phyloP scores from a whole-genome alignment of 2,797 vertebrate genomes.

The Acanthornis magna region DNA sequence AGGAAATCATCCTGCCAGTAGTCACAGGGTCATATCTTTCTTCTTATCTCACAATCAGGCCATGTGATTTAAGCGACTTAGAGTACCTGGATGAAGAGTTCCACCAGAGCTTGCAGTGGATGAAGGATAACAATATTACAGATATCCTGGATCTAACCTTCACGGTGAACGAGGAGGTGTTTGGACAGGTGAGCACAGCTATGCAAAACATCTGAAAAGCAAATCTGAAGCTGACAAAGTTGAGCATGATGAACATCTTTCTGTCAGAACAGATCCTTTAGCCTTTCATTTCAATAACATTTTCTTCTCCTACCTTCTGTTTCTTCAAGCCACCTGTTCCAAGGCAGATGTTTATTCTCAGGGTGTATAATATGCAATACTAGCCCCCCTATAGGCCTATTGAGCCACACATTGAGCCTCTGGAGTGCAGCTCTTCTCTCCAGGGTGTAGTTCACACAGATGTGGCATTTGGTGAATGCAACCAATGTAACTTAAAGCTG shows the following conservation, averaged over 20 bases:
- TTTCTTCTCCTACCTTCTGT: slow-evolving; percentile 2
- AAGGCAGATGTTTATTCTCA: slow-evolving; percentile 35
- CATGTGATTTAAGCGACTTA: slow-evolving; percentile 93
- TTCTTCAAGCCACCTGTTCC: slow-evolving; percentile 44
- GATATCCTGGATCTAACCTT: slow-evolving; percentile 96
- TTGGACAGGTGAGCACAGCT: slow-evolving; percentile 87
- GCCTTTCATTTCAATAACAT: slow-evolving; percentile 26
- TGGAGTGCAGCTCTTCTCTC: not conserved
- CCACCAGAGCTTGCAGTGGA: slow-evolving; percentile 97
- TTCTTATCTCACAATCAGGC: slow-evolving; percentile 68
- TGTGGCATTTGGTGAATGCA: slow-evolving; percentile 25
- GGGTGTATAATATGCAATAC: not conserved
- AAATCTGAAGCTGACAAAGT: not conserved
- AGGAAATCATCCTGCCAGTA: not conserved
- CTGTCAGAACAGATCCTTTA: slow-evolving; percentile 39
- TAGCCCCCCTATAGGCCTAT: not conserved
- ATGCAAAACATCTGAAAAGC: slow-evolving; percentile 1
- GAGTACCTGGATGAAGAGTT: slow-evolving; percentile 98
- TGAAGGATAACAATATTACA: slow-evolving; percentile 98
- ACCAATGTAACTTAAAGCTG: not conserved
- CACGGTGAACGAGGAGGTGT: slow-evolving; percentile 97
- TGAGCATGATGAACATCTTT: slow-evolving; percentile 13
- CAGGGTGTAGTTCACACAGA: not conserved
- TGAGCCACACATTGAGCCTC: slow-evolving; percentile 25
- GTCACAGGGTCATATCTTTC: not conserved